These are phyloP conservation scores for Heliothis subflexa DNA, from an alignment of 1,140 invertebrate genomes.

Conservation along the genomic window DNA sequence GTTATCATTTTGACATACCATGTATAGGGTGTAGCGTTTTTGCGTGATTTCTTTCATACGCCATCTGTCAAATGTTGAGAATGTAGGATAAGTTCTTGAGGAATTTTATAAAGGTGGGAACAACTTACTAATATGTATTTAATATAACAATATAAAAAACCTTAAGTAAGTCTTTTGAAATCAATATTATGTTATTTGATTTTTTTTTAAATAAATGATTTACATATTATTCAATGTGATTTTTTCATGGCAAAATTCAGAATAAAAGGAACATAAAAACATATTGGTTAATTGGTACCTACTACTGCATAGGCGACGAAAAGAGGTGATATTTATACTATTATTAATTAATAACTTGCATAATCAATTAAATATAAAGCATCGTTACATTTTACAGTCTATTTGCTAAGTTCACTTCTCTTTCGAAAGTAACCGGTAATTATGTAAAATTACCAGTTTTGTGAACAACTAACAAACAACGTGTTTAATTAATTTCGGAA, in stretches of 20 bases:
- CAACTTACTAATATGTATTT: too few relatives aligned
- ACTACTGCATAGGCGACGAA: background rate
- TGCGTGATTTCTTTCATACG: background rate
- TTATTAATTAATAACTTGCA: too few relatives aligned
- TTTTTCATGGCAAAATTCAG: too few relatives aligned
- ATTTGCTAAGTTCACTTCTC: slow-evolving; percentile 1
- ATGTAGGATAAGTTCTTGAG: background rate
- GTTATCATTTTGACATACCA: background rate
- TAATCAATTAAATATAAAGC: background rate
- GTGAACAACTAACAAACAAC: background rate
- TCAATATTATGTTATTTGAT: too few relatives aligned
- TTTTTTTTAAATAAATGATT: too few relatives aligned
- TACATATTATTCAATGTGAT: too few relatives aligned
- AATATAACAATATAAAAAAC: too few relatives aligned
- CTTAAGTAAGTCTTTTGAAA: too few relatives aligned
- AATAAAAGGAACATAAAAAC: too few relatives aligned
- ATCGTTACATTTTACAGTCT: background rate
- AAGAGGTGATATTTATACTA: background rate
- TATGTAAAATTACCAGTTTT: slow-evolving; percentile 6
- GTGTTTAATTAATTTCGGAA: background rate
- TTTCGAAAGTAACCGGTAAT: background rate
- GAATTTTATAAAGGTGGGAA: too few relatives aligned
- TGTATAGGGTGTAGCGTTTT: too few relatives aligned
- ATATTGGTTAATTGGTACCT: background rate
- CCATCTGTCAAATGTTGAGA: background rate